Evolutionary conservation across 2,113 vertebrate genomes (phyloP), one percentile per base, ranked within the genome.

Genomic region (Malurus melanocephalus): DNA sequence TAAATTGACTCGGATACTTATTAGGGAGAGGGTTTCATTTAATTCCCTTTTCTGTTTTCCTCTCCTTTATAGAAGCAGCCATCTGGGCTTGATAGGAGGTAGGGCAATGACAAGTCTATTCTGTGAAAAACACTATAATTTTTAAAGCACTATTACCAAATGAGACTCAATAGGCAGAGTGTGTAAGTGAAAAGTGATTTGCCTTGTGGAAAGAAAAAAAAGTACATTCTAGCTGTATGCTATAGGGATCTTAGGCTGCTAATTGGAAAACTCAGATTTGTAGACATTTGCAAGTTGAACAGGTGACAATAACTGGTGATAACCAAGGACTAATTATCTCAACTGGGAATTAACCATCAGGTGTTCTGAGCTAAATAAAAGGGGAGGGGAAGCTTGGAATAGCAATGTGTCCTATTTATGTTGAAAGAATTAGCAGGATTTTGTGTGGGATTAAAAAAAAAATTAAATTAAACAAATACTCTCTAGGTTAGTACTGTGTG

Each of bases 1-100:
- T 90, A 92, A 94, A 95, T 92, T 93, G 75, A 93, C 92, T 94
- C 92, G 90, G 89, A 94, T 96, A 94, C 84, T 94, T 95, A 94
- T 89, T 94, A 96, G 88, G 87, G 65, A 92, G 38, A 80, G 51
- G 53, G 56, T 91, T 93, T 84, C 75, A 71, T 86, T 95, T 92
- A 89, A 92, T 81, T 93, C 89, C 89, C 80, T 62, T 89, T 95
- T 91, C 90, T 89, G 73, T 85, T 90, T 89, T 91, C 90, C 57
- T 91, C 43, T 74, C 66, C 78, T 91, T 92, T 88, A 72, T 72
- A 73, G 68, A 62, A 84, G 73, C 84, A 95, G 73, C 85, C 90
- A 93, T 88, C 94, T 94, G 87, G 90, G 88, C 91, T 93, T 94
- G 87, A 94, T 85, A 74, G 78, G 85, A 93, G 92, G 92, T 86